phyloP scores from a whole-genome alignment of 37 sponge, comb jelly and placozoan genomes.

The Amphimedon queenslandica region DNA sequence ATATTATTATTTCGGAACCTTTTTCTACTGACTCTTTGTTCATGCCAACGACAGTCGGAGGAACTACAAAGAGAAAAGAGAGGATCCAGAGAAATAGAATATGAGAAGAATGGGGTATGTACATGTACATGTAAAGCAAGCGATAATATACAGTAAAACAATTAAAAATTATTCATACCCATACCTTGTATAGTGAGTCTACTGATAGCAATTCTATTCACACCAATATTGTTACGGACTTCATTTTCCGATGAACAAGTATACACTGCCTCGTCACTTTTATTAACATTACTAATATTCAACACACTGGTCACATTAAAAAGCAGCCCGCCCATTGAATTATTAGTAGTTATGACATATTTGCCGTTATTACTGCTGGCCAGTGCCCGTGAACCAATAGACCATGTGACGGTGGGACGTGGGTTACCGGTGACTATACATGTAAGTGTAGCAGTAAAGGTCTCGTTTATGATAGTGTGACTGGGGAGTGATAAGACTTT shows the following conservation, averaged over 20 bases:
- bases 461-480: slow-evolving; percentile 2
- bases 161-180: too few relatives aligned
- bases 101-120: neutral
- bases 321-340: neutral
- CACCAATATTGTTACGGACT: neutral
- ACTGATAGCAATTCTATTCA: neutral
- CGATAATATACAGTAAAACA: neutral
- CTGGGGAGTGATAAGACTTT: neutral
- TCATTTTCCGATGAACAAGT: neutral
- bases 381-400: neutral
- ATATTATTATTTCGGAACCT: too few relatives aligned
- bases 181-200: slow-evolving; percentile 2
- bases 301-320: neutral
- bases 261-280: neutral
- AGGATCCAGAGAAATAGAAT: neutral
- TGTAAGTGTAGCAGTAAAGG: neutral
- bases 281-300: neutral
- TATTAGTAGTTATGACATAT: neutral
- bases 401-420: neutral
- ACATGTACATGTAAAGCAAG: neutral
- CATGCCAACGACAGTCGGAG: neutral
- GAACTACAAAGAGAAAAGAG: neutral
- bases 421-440: slow-evolving; percentile 4
- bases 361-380: neutral
- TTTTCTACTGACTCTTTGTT: too few relatives aligned